Evolutionary conservation across 2,113 vertebrate species (phyloP), one percentile per base, ranked within the genome.

Genomic region (Tiliqua scincoides): DNA sequence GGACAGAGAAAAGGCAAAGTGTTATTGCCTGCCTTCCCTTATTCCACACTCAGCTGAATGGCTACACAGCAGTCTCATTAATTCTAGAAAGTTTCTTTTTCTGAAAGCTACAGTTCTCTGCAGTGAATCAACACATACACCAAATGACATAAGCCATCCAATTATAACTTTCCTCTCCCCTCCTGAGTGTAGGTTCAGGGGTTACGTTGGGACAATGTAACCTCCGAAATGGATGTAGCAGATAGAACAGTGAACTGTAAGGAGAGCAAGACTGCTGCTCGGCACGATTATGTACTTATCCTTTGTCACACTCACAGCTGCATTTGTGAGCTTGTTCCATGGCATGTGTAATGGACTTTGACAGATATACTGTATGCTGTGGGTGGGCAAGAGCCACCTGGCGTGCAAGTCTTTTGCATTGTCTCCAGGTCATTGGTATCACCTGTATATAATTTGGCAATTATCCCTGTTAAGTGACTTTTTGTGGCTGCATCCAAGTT

Each of bases 371-470:
- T 89, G 89, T 83, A 86, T 11, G 0, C 79, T 37, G 85, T 75
- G 87, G 83, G 75, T 85, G 86, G 87, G 76, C 83, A 88, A 83
- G 82, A 88, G 84, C 73, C 65, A 85, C 79, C 75, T 85, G 84
- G 68, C 59, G 82, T 48, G 73, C 75, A 78, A 73, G 63, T 68
- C 85, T 82, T 85, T 0, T 11, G 79, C 87, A 89, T 71, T 27
- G 17, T 89, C 72, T 90, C 83, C 87, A 70, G 59, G 17, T 62
- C 63, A 65, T 82, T 87, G 32, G 43, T 12, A 87, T 81, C 89
- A 90, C 86, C 87, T 89, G 79, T 72, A 76, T 68, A 75, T 32
- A 57, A 82, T 87, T 84, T 83, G 89, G 84, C 70, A 83, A 25
- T 73, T 3, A 0, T 68, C 0, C 0, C 74, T 12, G 54, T 12